Percentiles rank a stretch among this genome's conserved stretches.
Evolutionary conservation across 2,888 invertebrate species (phyloP).

Genomic region (Tipula confusa): DNA sequence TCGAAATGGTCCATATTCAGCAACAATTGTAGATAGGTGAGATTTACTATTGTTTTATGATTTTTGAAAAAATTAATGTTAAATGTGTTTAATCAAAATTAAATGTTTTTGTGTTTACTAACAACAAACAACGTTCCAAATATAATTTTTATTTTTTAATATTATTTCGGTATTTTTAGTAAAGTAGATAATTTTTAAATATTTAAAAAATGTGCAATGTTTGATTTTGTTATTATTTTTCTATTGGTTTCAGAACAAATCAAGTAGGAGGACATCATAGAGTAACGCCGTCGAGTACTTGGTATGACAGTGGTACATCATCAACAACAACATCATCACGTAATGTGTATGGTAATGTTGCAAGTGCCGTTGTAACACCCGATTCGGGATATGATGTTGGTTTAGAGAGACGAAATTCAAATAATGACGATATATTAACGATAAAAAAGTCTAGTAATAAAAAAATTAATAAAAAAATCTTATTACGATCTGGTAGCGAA

Average conservation of each 20-base stretch:
- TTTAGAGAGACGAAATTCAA: conserved; percentile 33
- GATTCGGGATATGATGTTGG: conserved; percentile 38
- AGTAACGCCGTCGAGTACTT: conserved; percentile 44
- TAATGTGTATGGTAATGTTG: conserved; percentile 45
- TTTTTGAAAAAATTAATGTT: background rate
- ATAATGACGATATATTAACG: conserved; percentile 31
- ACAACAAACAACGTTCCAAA: background rate
- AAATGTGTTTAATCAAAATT: conserved; percentile 7
- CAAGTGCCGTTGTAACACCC: conserved; percentile 42
- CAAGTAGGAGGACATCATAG: conserved; percentile 42
- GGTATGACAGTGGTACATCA: conserved; percentile 48
- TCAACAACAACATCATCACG: conserved; percentile 41
- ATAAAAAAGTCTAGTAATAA: conserved; percentile 40
- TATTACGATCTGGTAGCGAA: conserved; percentile 51
- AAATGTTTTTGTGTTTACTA: background rate
- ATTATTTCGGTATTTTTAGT: background rate
- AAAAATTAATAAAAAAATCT: conserved; percentile 35
- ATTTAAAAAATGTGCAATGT: background rate
- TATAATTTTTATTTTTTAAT: background rate
- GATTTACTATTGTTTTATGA: conserved; percentile 33
- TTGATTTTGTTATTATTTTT: conserved; percentile 20
- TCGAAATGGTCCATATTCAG: conserved; percentile 49
- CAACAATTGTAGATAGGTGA: conserved; percentile 48
- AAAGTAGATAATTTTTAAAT: conserved; percentile 15
- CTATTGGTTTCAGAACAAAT: conserved; percentile 39